These are phyloP conservation scores for Tachystola acroxantha DNA, from an alignment of 2,888 invertebrate species.

Conservation along the genomic window DNA sequence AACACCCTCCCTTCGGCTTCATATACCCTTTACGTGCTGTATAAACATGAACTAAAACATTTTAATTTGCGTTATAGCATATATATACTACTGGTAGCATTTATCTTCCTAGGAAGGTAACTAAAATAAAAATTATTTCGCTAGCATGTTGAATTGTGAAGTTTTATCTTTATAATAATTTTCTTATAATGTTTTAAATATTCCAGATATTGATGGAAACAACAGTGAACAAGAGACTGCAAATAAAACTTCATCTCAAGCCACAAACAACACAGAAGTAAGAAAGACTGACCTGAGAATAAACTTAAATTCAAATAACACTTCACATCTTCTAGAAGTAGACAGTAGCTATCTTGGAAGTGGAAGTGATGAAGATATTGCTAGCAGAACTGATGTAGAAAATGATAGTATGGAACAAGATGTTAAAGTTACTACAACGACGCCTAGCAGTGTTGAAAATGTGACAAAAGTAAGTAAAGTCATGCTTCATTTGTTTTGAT, in stretches of 20 bases:
- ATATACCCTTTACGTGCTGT: no score
- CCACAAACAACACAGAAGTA: constrained; percentile 7
- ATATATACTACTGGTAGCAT: no score
- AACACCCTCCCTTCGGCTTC: no score
- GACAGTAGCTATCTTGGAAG: background rate
- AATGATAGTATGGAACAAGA: background rate
- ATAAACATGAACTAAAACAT: no score
- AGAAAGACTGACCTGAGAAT: background rate
- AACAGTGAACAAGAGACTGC: constrained; percentile 25
- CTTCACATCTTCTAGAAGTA: background rate
- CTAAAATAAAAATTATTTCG: no score
- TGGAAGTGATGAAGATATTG: background rate
- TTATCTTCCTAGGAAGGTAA: no score
- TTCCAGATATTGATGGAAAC: constrained; percentile 60
- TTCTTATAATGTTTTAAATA: no score
- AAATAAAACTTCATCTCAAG: constrained; percentile 13
- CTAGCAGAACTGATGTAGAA: background rate
- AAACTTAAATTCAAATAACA: background rate
- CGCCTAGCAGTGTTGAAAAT: background rate
- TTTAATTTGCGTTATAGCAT: no score
- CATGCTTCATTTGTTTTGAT: no score
- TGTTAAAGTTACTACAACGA: background rate
- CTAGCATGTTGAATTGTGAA: no score
- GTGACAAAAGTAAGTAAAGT: background rate
- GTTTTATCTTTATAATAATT: no score